Conservation (phyloP, 2,888 invertebrate genomes). For the Margaritifera margaritifera region DNA sequence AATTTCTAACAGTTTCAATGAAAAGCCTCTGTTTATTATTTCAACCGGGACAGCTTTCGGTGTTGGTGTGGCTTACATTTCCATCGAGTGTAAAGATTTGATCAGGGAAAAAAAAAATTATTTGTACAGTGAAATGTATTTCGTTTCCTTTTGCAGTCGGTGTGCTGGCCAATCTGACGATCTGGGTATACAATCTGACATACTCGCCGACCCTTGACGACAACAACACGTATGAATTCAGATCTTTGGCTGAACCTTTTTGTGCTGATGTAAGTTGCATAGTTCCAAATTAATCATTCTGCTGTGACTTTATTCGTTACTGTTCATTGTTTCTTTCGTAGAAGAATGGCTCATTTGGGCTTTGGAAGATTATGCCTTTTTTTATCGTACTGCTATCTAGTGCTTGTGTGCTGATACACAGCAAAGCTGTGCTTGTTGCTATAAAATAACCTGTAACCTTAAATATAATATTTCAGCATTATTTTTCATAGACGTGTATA, state of each 20-base stretch:
- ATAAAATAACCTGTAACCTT: too few species aligned
- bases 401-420: too few species aligned
- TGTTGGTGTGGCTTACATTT: not conserved
- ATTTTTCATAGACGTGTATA: too few species aligned
- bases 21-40: too few species aligned
- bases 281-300: not conserved
- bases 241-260: conserved; percentile 40
- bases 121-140: not conserved
- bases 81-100: not conserved
- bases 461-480: too few species aligned
- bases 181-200: conserved; percentile 46
- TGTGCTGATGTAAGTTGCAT: conserved; percentile 43
- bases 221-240: conserved; percentile 32
- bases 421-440: too few species aligned
- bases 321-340: too few species aligned
- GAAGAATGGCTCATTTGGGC: too few species aligned
- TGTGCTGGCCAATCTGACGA: conserved; percentile 40
- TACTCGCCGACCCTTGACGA: conserved; percentile 33
- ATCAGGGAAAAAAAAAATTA: not conserved
- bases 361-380: too few species aligned
- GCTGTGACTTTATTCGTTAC: too few species aligned
- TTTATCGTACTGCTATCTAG: too few species aligned
- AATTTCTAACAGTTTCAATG: too few species aligned
- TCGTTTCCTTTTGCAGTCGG: conserved; percentile 33
- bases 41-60: not conserved